Evolutionary conservation across 1,140 invertebrate genomes (phyloP), one percentile per base, ranked within the genome.

Genomic region (Cyclina sinensis): DNA sequence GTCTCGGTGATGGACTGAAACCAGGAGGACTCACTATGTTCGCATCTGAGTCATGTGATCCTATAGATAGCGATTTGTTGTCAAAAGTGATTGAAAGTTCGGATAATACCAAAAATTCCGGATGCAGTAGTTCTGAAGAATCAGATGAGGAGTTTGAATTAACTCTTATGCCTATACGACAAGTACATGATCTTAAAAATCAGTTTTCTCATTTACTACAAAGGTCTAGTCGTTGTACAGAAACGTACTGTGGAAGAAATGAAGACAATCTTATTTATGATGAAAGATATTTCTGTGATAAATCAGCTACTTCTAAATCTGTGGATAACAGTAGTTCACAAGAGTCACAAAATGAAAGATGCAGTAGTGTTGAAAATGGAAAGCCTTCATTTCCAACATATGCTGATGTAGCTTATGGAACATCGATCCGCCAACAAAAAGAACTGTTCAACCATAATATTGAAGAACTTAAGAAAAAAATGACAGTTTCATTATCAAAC

Each of bases 331-430:
- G 16, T 37, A 24, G 11, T 37, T 0, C 9, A 9, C 16, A 48
- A 21, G 24, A 12, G 1, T 12, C 16, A 24, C 12, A 65, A 24
- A 39, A 35, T 37, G 39, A 87, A 32, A 76, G 39, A 4, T 62
- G 68, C 14, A 78, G 18, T 30, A 43, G 48, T 2, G 43, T 51
- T 2, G 27, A 65, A 0, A 24, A 14, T 32, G 27, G 32, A 14
- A 24, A 54, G 4, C 7, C 70, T n/a, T 16, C 39, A 0, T 88
- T 88, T 51, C 89, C 84, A 39, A 46, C 83, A 12, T 88, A 89
- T 85, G 82, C 88, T 35, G 73, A 84, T 89, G 81, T 85, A 2
- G 37, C 68, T 11, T 89, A 89, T 84, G 81, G 82, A 16, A 85
- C 80, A 65, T 85, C 82, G 5, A 84, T 89, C 18, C 57, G 82